phyloP scores from a whole-genome alignment of 2,113 vertebrate species.

The Sphyrna mokarran region DNA sequence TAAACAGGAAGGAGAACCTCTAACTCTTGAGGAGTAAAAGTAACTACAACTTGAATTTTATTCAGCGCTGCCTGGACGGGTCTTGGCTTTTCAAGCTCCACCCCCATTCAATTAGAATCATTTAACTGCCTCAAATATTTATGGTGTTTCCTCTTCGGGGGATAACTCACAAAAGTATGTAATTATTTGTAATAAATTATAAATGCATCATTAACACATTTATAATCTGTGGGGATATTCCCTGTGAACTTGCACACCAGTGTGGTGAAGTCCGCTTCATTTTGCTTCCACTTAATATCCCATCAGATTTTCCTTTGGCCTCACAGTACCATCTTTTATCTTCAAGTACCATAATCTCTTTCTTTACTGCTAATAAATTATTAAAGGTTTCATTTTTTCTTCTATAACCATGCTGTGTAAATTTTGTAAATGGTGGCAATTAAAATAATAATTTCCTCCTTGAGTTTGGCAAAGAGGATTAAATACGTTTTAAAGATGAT shows the following conservation, averaged over 20 bases:
- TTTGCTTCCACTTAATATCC: not conserved
- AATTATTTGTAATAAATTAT: conserved; percentile 1
- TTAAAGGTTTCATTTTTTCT: not conserved
- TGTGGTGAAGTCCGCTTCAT: not conserved
- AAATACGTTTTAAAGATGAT: not conserved
- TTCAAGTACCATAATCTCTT: not conserved
- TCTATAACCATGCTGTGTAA: not conserved
- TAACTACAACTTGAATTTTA: not conserved
- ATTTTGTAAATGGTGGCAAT: not conserved
- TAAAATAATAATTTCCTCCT: not conserved
- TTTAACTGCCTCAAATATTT: not conserved
- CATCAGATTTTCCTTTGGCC: too few relatives aligned
- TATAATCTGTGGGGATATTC: not conserved
- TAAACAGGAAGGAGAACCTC: not conserved
- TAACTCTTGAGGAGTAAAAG: not conserved
- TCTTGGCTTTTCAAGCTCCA: not conserved
- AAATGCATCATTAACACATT: not conserved
- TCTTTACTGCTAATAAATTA: conserved; percentile 1
- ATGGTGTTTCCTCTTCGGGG: not conserved
- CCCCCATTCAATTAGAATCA: not conserved
- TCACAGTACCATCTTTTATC: not conserved
- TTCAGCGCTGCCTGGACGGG: not conserved
- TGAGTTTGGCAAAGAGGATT: not conserved
- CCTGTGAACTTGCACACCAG: not conserved
- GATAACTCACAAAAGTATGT: not conserved